Conservation (phyloP, 2,797 vertebrate species). For the Telmatherina bonti region DNA sequence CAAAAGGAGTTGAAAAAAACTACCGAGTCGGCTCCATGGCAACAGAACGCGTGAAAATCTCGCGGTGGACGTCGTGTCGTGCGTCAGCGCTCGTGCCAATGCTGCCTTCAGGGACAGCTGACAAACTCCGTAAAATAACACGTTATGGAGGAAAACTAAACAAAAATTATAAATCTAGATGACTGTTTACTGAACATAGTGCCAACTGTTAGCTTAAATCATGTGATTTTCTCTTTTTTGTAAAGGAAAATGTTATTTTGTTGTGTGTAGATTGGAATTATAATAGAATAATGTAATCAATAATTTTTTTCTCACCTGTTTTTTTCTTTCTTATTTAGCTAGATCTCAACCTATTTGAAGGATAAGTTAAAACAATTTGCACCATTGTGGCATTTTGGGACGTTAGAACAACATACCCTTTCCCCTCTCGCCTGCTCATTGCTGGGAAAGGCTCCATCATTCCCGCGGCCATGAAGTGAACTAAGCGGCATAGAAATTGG, state of each 20-base stretch:
- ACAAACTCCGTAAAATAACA: constrained; percentile 26
- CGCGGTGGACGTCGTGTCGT: constrained; percentile 4
- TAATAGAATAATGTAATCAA: no score
- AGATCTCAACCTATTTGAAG: no score
- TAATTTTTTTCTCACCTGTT: no score
- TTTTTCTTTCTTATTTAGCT: no score
- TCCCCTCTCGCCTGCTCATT: no score
- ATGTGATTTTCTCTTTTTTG: no score
- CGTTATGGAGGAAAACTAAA: background rate
- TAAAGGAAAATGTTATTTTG: background rate
- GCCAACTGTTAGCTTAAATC: background rate
- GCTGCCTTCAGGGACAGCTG: constrained; percentile 44
- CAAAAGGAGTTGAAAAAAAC: constrained; percentile 25
- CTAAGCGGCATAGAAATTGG: no score
- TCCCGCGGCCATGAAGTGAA: no score
- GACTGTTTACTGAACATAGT: background rate
- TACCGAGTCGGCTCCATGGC: constrained; percentile 62
- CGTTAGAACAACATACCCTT: no score
- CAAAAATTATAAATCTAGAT: background rate
- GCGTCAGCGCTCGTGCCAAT: background rate
- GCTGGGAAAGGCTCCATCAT: no score
- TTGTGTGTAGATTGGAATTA: background rate
- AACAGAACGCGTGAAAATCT: constrained; percentile 65
- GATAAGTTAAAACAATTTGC: no score
- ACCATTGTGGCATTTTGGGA: no score